Evolutionary conservation across 1,140 invertebrate species (phyloP).

Genomic region (Drosophila ohnishii): DNA sequence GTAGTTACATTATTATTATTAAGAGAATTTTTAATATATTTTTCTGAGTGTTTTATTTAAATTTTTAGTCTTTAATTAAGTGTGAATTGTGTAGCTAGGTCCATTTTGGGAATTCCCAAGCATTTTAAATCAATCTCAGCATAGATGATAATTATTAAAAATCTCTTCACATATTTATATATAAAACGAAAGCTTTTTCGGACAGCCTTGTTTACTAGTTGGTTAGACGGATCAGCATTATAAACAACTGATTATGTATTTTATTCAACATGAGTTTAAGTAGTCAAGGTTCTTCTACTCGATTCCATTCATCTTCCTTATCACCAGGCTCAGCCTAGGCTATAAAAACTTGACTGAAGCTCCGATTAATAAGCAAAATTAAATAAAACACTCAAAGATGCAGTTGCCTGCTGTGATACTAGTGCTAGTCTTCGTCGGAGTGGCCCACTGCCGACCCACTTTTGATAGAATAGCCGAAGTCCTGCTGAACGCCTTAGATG

Average conservation of each 20-base stretch:
- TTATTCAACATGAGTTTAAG: not conserved
- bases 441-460: constrained; percentile 48
- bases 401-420: constrained; percentile 35
- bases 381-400: constrained; percentile 26
- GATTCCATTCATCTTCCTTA: constrained; percentile 35
- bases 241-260: not conserved
- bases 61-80: not conserved
- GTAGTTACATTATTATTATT: not conserved
- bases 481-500: constrained; percentile 45
- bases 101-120: constrained; percentile 12
- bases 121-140: not conserved
- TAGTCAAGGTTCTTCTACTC: constrained; percentile 33
- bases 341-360: constrained; percentile 26
- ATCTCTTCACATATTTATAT: not conserved
- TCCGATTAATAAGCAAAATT: constrained; percentile 14
- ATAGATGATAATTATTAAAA: constrained; percentile 6
- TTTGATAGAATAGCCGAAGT: constrained; percentile 65
- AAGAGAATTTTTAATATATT: not conserved
- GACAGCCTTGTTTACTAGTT: constrained; percentile 37
- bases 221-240: constrained; percentile 14
- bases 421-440: constrained; percentile 22
- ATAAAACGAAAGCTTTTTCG: constrained; percentile 11
- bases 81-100: not conserved
- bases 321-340: constrained; percentile 11
- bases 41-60: not conserved